phyloP scores from a whole-genome alignment of 2,113 vertebrate species.

The Perca schrenkii region DNA sequence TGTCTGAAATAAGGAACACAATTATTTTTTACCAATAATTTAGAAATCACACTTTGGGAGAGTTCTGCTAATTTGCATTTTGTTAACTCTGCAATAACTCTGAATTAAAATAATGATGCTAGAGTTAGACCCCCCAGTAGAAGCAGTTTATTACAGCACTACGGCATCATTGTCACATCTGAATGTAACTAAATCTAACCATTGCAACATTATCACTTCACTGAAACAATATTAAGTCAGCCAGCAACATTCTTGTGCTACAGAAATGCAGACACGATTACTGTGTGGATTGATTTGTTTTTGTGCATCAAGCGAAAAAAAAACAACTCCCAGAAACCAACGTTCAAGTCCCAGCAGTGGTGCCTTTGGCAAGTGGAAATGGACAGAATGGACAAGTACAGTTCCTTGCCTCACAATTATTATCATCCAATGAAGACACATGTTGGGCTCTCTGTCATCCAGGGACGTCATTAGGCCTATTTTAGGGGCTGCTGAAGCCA shows the following conservation, averaged over 20 bases:
- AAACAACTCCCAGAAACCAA: not conserved
- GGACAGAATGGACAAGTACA: not conserved
- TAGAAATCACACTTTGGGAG: not conserved
- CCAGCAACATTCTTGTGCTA: not conserved
- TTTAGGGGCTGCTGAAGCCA: too few relatives aligned
- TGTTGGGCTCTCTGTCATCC: not conserved
- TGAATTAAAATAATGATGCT: conserved; percentile 13
- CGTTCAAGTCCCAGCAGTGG: not conserved
- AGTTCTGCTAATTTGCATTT: not conserved
- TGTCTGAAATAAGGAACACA: not conserved
- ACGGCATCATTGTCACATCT: not conserved
- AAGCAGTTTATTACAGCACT: not conserved
- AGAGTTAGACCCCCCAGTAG: not conserved
- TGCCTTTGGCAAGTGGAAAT: conserved; percentile 2
- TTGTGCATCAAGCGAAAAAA: not conserved
- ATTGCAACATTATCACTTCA: not conserved
- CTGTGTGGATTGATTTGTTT: not conserved
- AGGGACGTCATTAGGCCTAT: too few relatives aligned
- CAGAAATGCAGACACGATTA: not conserved
- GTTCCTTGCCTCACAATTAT: not conserved
- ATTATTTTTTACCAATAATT: not conserved
- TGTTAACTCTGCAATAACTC: not conserved
- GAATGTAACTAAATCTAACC: not conserved
- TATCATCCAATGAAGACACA: not conserved
- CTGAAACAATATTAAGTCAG: not conserved